Evolutionary conservation across 2,797 vertebrate species (phyloP).

Genomic region (Echeneis naucrates): DNA sequence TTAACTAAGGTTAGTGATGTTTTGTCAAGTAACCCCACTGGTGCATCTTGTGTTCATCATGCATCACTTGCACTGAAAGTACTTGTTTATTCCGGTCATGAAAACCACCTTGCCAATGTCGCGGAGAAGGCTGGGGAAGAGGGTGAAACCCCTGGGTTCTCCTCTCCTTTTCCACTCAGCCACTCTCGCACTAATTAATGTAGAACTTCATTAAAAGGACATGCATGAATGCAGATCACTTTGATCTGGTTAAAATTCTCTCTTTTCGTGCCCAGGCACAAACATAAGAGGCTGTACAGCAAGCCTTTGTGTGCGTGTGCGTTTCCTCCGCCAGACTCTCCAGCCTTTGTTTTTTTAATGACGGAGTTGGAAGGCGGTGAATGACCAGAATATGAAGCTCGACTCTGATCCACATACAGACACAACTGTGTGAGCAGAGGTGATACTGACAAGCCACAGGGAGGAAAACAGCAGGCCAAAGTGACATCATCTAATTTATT

Average conservation of each 20-base stretch:
- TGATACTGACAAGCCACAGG: constrained; percentile 35
- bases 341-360: constrained; percentile 73
- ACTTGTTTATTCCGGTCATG: constrained; percentile 30
- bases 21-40: not conserved
- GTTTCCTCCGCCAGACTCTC: constrained; percentile 52
- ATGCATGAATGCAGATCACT: constrained; percentile 81
- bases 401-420: constrained; percentile 45
- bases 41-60: constrained; percentile 11
- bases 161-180: constrained; percentile 28
- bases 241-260: constrained; percentile 77
- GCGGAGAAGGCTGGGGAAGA: constrained; percentile 10
- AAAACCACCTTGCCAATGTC: constrained; percentile 30
- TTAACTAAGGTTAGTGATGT: not conserved
- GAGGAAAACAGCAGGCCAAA: constrained; percentile 27
- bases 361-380: constrained; percentile 59
- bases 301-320: constrained; percentile 61
- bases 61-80: constrained; percentile 24
- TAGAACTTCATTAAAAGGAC: constrained; percentile 84
- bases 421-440: constrained; percentile 46
- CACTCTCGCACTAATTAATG: constrained; percentile 77
- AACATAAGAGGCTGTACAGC: constrained; percentile 51
- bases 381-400: constrained; percentile 64
- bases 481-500: constrained; percentile 67
- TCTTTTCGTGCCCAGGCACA: constrained; percentile 45
- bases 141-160: constrained; percentile 47